Evolutionary conservation across 2,888 invertebrate genomes (phyloP), one percentile per base, ranked within the genome.

Genomic region (Leptinotarsa haldemani): DNA sequence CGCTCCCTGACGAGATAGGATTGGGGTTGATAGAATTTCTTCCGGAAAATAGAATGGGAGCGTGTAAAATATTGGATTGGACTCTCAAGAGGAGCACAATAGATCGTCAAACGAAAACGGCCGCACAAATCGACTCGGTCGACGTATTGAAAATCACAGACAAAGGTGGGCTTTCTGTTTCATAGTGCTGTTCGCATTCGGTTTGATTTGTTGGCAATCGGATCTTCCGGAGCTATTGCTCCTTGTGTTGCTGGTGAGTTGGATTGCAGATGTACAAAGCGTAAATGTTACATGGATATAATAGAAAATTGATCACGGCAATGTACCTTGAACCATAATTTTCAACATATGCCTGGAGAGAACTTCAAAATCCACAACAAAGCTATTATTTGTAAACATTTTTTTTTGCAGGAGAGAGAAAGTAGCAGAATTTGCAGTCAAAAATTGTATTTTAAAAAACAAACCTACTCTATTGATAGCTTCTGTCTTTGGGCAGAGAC

Each of bases 181-280:
- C 80, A 79, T 81, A 81, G 79, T 82, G 80, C 81, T 78, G 80
- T 76, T 79, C 80, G 75, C 79, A 78, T 76, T 80, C 80, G 82
- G 83, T 84, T 83, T 83, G 84, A 84, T 84, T 84, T 83, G 83
- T 83, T 80, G 82, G 82, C 83, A 83, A 83, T 83, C 82, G 82
- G 80, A 81, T 83, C 80, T 61, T 61, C 40, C 40, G 30, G 40
- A 40, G 12, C 40, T 61, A 61, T 61, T 61, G n/a, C 30, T 30
- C 9, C 30, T 18, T 30, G 30, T 40, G 61, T n/a, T n/a, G 18
- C n/a, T 61, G 40, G 12, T 61, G 20, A 30, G 0, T 30, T 16
- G 40, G 13, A 61, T 61, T 61, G 25, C 9, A 16, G 61, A 12
- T 61, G 40, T 16, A 56, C 13, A 9, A 1, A 20, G 22, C 12